Evolutionary conservation across 2,113 vertebrate species (phyloP), one percentile per base, ranked within the genome.

Genomic region (Cairina moschata): DNA sequence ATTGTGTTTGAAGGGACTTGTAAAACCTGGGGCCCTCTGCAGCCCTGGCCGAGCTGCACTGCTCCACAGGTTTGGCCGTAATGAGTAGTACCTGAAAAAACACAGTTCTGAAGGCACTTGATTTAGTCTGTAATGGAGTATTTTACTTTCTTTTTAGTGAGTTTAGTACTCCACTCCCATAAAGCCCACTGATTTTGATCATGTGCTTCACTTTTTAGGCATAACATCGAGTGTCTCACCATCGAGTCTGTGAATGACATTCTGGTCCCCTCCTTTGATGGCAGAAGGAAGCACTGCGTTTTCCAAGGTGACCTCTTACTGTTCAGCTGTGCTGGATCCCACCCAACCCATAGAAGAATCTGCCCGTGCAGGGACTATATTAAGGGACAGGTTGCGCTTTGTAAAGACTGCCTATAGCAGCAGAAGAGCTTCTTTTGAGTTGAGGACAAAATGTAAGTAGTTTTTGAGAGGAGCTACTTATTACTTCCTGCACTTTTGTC

Each of bases 361-460:
- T 99, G 99, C 97, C 99, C 99, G 73, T 99, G 99, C 97, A 98
- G 99, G 90, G 99, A 99, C 98, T 99, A 99, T 94, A 99, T 99
- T 98, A 99, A 99, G 97, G 99, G 99, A 95, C 99, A 99, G 98
- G 99, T 99, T 96, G 99, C 99, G 2, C 98, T 99, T 90, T 99
- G 99, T 94, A 98, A 98, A 76, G 98, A 98, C 98, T 99, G 99
- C 96, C 98, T 99, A 99, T 99, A 99, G 99, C 98, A 93, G 77
- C 92, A 21, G 86, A 95, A 79, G 78, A 74, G 81, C 31, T 40
- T 48, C 90, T 92, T 84, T 84, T 28, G 60, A 60, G 69, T 50
- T 54, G 88, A 65, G 93, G 91, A 96, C 91, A 68, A 68, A 54
- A 67, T 63, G 83, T 60, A 54, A 91, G 92, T 83, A 89, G 90